Evolutionary conservation across 2,797 vertebrate species (phyloP).

Genomic region (Morelia viridis): DNA sequence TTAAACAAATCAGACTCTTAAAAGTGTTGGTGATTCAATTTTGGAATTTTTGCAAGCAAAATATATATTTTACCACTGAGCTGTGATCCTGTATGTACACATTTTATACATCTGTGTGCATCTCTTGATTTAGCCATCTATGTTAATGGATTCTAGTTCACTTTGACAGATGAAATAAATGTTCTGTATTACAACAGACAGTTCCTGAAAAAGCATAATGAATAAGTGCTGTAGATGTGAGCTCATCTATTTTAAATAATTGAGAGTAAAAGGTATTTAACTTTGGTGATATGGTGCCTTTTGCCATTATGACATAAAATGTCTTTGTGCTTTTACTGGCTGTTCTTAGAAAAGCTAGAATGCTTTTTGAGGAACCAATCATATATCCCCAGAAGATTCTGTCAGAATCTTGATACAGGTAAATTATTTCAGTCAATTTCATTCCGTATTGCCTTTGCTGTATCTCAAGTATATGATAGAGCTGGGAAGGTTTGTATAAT

Average conservation of each 20-base stretch:
- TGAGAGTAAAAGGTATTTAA: neutral
- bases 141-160: neutral
- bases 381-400: neutral
- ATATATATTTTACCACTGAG: neutral
- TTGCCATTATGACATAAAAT: neutral
- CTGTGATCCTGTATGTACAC: neutral
- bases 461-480: neutral
- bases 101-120: neutral
- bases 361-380: neutral
- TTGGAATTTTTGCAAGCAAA: neutral
- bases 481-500: neutral
- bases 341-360: neutral
- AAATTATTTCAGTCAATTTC: neutral
- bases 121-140: neutral
- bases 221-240: neutral
- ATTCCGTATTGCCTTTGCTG: neutral
- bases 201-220: neutral
- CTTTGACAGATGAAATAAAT: neutral
- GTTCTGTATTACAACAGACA: neutral
- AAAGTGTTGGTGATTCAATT: neutral
- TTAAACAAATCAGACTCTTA: neutral
- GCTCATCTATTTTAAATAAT: neutral
- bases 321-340: neutral
- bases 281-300: neutral
- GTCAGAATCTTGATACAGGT: neutral